Conservation (phyloP, 2,797 vertebrate genomes). For the Triplophysa bombifrons region DNA sequence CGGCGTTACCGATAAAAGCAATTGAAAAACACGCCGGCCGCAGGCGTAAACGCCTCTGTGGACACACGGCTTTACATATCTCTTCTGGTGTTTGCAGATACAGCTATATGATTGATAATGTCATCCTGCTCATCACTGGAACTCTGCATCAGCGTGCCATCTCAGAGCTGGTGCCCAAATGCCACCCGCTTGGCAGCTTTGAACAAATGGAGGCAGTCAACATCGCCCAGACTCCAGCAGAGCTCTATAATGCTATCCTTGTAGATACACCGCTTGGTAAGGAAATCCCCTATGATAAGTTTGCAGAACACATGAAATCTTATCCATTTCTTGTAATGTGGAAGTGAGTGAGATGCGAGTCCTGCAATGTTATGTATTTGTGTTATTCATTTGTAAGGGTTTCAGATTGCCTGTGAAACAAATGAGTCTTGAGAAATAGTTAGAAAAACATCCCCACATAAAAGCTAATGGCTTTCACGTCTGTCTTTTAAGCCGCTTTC, state of each 20-base stretch:
- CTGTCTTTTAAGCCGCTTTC: slow-evolving; percentile 87
- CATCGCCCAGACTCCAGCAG: slow-evolving; percentile 97
- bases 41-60: too few relatives aligned
- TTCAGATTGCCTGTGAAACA: not conserved
- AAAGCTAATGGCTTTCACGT: slow-evolving; percentile 12
- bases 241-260: slow-evolving; percentile 98
- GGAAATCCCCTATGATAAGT: not conserved
- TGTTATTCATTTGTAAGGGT: not conserved
- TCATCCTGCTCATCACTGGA: slow-evolving; percentile 97
- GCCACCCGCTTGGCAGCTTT: slow-evolving; percentile 96
- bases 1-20: too few relatives aligned
- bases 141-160: slow-evolving; percentile 97
- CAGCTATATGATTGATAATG: slow-evolving; percentile 99
- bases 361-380: not conserved
- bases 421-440: not conserved
- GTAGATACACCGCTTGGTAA: slow-evolving; percentile 97
- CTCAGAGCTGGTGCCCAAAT: slow-evolving; percentile 96
- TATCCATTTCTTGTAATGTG: not conserved
- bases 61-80: too few relatives aligned
- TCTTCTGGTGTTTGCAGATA: slow-evolving; percentile 75
- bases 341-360: not conserved
- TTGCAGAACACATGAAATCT: not conserved
- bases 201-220: slow-evolving; percentile 99
- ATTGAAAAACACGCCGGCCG: too few relatives aligned
- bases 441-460: not conserved